Percentiles rank a stretch among this genome's conserved stretches.
phyloP scores from a whole-genome alignment of 2,797 vertebrate genomes.

The Parotocinclus haroldoi region DNA sequence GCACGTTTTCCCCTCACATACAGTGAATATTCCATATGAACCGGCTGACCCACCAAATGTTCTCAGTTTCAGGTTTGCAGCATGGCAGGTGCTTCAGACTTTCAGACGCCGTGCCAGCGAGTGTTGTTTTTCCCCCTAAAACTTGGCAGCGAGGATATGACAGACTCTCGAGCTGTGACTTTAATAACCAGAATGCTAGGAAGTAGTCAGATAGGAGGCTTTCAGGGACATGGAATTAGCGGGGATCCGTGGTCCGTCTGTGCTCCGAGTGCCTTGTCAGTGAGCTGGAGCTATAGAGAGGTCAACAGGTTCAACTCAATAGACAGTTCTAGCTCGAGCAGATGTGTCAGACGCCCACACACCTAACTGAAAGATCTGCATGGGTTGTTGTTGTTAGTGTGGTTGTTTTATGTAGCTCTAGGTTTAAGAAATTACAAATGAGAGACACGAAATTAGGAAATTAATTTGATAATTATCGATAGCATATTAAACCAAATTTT shows the following conservation, averaged over 20 bases:
- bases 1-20: constrained; percentile 57
- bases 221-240: constrained; percentile 46
- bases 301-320: constrained; percentile 61
- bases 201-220: constrained; percentile 56
- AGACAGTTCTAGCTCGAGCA: constrained; percentile 58
- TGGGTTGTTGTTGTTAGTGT: neutral
- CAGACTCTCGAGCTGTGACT: constrained; percentile 69
- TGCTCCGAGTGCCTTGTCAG: constrained; percentile 39
- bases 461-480: too few species aligned
- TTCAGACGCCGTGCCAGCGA: constrained; percentile 75
- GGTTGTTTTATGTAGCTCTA: neutral
- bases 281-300: constrained; percentile 16
- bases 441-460: too few species aligned
- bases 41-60: constrained; percentile 73
- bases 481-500: too few species aligned
- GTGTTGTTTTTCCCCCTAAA: constrained; percentile 60
- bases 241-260: constrained; percentile 42
- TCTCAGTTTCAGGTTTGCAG: constrained; percentile 72
- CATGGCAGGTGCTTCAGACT: constrained; percentile 74
- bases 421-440: too few species aligned
- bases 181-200: constrained; percentile 52
- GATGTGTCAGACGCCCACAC: constrained; percentile 61
- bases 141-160: constrained; percentile 67
- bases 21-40: constrained; percentile 58
- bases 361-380: constrained; percentile 56